Conservation (phyloP, 2,113 vertebrate genomes). For the Crotophaga sulcirostris region DNA sequence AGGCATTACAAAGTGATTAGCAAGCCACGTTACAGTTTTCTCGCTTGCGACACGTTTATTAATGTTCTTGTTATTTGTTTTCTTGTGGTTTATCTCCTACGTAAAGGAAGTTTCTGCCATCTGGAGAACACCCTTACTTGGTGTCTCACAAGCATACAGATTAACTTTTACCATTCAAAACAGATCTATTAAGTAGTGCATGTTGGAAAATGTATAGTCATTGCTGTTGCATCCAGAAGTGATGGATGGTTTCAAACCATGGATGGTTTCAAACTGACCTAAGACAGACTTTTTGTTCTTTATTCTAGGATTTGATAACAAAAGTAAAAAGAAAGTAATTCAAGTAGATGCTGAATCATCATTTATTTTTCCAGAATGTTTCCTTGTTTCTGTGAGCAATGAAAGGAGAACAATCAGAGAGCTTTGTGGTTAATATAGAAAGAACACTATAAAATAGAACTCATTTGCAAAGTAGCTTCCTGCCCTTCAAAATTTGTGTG, state of each 20-base stretch:
- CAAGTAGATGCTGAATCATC: fast-evolving
- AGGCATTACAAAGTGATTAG: not conserved
- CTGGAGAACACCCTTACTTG: not conserved
- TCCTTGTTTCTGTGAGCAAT: not conserved
- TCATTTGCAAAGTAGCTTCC: not conserved
- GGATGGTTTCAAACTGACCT: not conserved
- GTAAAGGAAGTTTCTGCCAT: not conserved
- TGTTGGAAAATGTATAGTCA: not conserved
- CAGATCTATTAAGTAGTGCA: not conserved
- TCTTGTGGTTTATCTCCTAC: not conserved
- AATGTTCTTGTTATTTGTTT: not conserved
- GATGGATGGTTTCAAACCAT: not conserved
- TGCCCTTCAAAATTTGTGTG: not conserved
- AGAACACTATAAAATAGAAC: not conserved
- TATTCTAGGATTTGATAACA: not conserved
- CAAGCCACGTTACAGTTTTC: not conserved
- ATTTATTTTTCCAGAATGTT: not conserved
- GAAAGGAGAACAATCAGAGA: not conserved
- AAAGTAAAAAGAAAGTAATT: not conserved
- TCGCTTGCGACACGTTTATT: not conserved
- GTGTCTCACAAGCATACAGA: not conserved
- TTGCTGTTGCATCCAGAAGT: not conserved
- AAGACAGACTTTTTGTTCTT: not conserved
- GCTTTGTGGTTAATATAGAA: not conserved
- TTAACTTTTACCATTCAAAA: not conserved